Evolutionary conservation across 2,797 vertebrate species (phyloP).

Genomic region (Ciconia nigra): DNA sequence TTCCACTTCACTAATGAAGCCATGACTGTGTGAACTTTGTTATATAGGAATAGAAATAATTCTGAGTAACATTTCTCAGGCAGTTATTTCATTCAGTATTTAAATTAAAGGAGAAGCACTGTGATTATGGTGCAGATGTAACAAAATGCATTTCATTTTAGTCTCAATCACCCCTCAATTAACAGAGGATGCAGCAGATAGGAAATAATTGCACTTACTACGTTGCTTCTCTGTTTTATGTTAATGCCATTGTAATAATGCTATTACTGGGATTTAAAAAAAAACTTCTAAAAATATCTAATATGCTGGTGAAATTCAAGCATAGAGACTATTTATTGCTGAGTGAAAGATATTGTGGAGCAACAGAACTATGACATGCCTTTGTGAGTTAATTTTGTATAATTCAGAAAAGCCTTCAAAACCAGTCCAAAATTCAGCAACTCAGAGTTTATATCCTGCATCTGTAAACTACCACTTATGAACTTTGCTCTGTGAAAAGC

Average conservation of each 20-base stretch:
- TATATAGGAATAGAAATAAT: neutral
- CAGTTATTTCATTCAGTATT: neutral
- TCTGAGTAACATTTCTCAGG: neutral
- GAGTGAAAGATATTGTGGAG: neutral
- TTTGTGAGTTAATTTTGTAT: slow-evolving; percentile 3
- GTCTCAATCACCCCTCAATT: neutral
- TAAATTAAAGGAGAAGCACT: slow-evolving; percentile 29
- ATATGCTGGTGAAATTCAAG: slow-evolving; percentile 10
- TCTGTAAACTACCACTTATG: neutral
- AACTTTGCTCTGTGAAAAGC: neutral
- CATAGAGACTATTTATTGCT: neutral
- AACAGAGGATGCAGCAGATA: neutral
- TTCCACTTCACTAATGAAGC: neutral
- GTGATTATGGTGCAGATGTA: neutral
- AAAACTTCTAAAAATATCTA: neutral
- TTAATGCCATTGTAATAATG: neutral
- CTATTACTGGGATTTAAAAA: neutral
- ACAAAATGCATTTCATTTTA: slow-evolving; percentile 4
- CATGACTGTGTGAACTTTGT: neutral
- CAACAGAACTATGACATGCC: neutral
- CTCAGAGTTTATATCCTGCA: neutral
- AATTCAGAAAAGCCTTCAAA: neutral
- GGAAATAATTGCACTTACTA: neutral
- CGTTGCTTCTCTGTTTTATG: slow-evolving; percentile 7
- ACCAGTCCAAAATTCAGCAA: slow-evolving; percentile 7